Conservation (phyloP, 2,113 vertebrate species). For the Aplodontia rufa region DNA sequence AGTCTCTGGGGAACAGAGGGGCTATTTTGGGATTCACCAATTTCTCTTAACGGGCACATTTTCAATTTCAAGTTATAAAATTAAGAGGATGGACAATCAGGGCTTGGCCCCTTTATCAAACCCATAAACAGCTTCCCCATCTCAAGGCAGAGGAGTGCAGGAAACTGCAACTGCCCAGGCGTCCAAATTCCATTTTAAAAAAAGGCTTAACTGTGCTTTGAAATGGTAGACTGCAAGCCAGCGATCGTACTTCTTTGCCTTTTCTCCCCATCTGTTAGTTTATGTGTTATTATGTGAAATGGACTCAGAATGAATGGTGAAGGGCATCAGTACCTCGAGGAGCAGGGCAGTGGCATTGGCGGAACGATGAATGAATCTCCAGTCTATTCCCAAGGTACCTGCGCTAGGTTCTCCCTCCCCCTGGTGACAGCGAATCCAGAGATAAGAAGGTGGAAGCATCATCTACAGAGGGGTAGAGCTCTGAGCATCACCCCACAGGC, state of each 20-base stretch:
- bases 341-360: background rate
- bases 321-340: background rate
- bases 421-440: background rate
- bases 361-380: background rate
- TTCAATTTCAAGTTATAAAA: constrained; percentile 20
- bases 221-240: background rate
- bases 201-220: background rate
- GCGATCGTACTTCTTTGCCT: background rate
- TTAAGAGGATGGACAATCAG: background rate
- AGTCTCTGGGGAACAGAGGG: background rate
- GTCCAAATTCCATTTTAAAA: background rate
- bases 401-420: background rate
- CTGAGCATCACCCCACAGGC: background rate
- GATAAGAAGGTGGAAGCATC: background rate
- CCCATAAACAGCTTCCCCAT: background rate
- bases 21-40: constrained; percentile 6
- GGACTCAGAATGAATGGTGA: background rate
- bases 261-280: background rate
- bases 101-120: background rate
- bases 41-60: constrained; percentile 1
- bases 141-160: background rate
- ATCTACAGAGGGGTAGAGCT: background rate
- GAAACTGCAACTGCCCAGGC: background rate
- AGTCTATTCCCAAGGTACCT: background rate
- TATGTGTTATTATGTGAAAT: background rate